Evolutionary conservation across 2,888 invertebrate species (phyloP), one percentile per base, ranked within the genome.

Genomic region (Pandemis corylana): DNA sequence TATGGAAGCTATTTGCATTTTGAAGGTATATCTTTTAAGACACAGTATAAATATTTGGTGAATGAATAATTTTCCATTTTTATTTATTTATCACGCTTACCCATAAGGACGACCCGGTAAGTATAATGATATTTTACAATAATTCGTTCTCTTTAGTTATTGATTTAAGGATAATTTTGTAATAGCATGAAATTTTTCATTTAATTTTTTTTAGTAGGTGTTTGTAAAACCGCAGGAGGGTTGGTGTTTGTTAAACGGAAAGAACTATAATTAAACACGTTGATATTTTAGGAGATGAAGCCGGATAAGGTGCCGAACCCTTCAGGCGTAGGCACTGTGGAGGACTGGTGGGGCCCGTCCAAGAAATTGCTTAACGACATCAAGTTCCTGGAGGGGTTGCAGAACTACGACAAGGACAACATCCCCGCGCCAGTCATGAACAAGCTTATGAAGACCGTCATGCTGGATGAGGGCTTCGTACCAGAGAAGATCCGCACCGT

Each of bases 1-100:
- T 4, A 98, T 99, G 98, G 99, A 99, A 91, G 98, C 98, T 64
- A 96, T 99, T 78, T 99, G 99, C 86, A 98, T 99, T 82, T 95
- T 99, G 77, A 97, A 98, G 95, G 97, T 96, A 90, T 61, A 42
- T 5, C 7, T 51, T 51, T 51, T n/a, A 51, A 51, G 13, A 2
- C 20, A 7, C 9, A 36, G 9, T 5, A 20, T 56, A 56, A 20
- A 5, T 10, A 59, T 5, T 28, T 28, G 6, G 12, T 28, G 0
- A 59, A 0, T 59, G 28, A 28, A 20, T 59, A 59, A 28, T 9
- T 59, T 10, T 12, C 12, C 10, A 28, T 28, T 12, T 20, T 62
- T 36, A 46, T 36, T 44, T 63, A 13, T 51, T 63, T 46, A 51
- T 53, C 13, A 42, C n/a, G 51, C 68, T 70, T 65, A 20, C n/a